Percentiles rank a stretch among this genome's conserved stretches.
Evolutionary conservation across 2,113 vertebrate species (phyloP).

Genomic region (Phoenicopterus ruber): DNA sequence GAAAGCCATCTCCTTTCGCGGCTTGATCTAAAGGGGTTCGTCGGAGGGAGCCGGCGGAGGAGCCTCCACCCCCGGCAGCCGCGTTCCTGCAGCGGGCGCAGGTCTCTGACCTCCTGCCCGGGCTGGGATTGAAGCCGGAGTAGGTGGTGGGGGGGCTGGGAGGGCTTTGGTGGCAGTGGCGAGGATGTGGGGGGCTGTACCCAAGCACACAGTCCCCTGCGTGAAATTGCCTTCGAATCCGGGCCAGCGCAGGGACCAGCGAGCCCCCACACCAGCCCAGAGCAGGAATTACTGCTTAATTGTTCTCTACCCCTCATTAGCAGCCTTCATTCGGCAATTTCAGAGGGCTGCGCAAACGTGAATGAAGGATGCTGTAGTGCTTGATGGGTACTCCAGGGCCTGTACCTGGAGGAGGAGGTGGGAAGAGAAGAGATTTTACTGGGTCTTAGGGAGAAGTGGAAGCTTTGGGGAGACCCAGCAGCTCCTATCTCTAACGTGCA

Average conservation of each 20-base stretch:
- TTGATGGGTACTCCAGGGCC: background rate
- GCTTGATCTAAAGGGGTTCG: background rate
- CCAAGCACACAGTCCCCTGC: rapidly evolving
- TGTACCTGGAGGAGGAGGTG: background rate
- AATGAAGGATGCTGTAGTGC: background rate
- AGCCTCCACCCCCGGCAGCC: background rate
- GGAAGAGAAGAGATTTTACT: background rate
- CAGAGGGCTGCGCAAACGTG: background rate
- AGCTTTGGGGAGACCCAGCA: background rate
- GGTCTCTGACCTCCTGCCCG: background rate
- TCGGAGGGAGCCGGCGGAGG: background rate
- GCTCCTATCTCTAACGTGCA: rapidly evolving
- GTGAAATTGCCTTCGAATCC: background rate
- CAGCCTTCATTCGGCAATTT: background rate
- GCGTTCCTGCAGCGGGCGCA: rapidly evolving
- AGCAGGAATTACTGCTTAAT: background rate
- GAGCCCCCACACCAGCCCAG: background rate
- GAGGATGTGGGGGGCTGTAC: background rate
- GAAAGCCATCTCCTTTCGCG: background rate
- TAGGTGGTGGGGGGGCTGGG: background rate
- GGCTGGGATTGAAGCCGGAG: background rate
- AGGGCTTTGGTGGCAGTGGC: background rate
- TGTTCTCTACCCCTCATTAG: background rate
- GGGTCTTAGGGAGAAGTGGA: background rate
- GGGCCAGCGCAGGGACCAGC: background rate